These are phyloP conservation scores for Tribolium madens DNA, from an alignment of 1,140 invertebrate species.

Conservation along the genomic window DNA sequence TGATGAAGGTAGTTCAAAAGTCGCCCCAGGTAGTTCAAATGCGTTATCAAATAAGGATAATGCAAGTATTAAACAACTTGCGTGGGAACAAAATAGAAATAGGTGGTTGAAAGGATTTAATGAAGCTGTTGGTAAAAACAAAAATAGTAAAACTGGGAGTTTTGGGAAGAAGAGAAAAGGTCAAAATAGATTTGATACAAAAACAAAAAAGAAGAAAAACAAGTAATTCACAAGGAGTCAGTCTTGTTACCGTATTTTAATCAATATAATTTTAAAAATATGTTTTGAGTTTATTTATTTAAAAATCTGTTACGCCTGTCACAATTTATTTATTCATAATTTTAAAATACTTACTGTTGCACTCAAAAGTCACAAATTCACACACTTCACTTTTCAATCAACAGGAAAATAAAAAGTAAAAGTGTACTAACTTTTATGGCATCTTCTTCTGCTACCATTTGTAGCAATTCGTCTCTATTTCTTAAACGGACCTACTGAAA, in stretches of 20 bases:
- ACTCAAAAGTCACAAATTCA: no score
- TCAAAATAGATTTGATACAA: constrained; percentile 33
- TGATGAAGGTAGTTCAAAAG: constrained; percentile 60
- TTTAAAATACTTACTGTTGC: no score
- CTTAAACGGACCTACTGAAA: no score
- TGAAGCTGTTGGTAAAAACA: constrained; percentile 51
- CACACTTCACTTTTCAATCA: no score
- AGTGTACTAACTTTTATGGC: no score
- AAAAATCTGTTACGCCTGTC: no score
- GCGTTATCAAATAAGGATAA: constrained; percentile 62
- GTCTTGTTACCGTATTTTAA: background rate
- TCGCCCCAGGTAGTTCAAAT: constrained; percentile 61
- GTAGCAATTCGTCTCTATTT: no score
- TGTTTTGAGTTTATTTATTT: no score
- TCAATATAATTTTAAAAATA: background rate
- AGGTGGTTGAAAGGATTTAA: constrained; percentile 62
- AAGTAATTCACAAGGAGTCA: background rate
- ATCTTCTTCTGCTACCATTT: no score
- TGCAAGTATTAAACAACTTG: constrained; percentile 62
- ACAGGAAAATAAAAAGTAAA: no score
- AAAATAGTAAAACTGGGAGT: constrained; percentile 41
- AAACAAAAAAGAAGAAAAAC: constrained; percentile 44
- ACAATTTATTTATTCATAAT: no score
- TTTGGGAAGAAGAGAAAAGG: constrained; percentile 42
- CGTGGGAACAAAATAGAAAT: constrained; percentile 64